Evolutionary conservation across 2,113 vertebrate genomes (phyloP).

Genomic region (Prietella phreatophila): DNA sequence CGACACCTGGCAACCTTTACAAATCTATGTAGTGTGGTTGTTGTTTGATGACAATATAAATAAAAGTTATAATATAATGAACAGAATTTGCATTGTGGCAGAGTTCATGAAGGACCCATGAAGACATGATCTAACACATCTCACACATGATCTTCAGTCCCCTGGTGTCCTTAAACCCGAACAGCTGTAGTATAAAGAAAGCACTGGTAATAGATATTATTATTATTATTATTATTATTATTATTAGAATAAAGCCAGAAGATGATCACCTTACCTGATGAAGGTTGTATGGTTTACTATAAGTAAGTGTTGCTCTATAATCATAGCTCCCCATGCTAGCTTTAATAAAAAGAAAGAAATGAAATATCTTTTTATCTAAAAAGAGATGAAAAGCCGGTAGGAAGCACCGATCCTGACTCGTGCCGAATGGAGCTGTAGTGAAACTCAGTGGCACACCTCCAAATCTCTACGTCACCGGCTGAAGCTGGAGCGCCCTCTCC

Average conservation of each 20-base stretch:
- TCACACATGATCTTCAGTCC: neutral
- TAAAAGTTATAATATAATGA: too few species aligned
- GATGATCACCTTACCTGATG: constrained; percentile 1
- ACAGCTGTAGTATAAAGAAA: neutral
- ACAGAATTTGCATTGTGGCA: neutral
- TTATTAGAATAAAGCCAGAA: neutral
- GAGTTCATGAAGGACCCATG: neutral
- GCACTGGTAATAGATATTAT: neutral
- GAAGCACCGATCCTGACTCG: neutral
- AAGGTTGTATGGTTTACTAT: neutral
- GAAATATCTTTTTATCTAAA: too few species aligned
- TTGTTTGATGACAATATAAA: too few species aligned
- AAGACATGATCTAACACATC: neutral
- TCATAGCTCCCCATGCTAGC: neutral
- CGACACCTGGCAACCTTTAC: too few species aligned
- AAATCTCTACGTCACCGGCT: neutral
- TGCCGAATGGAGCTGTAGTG: neutral
- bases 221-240: neutral
- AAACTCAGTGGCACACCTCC: neutral
- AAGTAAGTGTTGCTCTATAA: neutral
- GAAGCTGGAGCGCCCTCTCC: neutral
- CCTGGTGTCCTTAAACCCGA: neutral
- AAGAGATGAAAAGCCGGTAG: neutral
- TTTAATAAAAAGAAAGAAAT: neutral
- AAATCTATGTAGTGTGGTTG: too few species aligned